Base-by-base conservation (phyloP, 1,140 invertebrate species). In the Gryllus bimaculatus region DNA sequence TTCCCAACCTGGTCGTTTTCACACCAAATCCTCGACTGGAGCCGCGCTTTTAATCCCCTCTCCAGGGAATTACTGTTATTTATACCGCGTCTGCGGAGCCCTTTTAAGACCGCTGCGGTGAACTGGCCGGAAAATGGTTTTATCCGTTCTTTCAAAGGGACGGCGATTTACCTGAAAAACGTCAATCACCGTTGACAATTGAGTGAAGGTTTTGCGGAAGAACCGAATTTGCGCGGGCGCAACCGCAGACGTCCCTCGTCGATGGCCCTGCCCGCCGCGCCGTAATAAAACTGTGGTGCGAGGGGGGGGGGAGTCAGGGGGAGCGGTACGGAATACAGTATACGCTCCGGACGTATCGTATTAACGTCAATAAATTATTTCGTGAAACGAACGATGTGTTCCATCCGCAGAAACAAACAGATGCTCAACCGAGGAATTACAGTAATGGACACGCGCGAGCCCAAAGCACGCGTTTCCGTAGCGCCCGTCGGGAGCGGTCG, bases 341-440 rank as follows among this genome's bases (percentile, higher is more conserved):
- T 39, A 39, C 26, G 26, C 26, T 39, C 26, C 54, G 54, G 18
- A 66, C 18, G 54, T 13, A 66, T 66, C 18, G 54, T 13, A 66
- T 66, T 66, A 66, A 66, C 54, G 18, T 66, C 54, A 66, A 66
- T 66, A 66, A 66, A 66, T 66, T 66, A 66, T 66, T 66, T 66
- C 18, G 54, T 18, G 10, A 7, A 66, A 18, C 54, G 54, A 66
- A 66, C 54, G 54, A 66, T 66, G 54, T 10, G 54, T 66, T 66
- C 54, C 54, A 18, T 66, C 54, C 54, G 54, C 54, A 66, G 54
- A 66, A 66, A 66, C 54, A 66, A 66, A 66, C 54, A 66, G 10
- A 13, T 66, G 54, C 18, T 7, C 18, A 10, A 66, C 54, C 54
- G 54, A 66, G 10, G 54, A 66, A 66, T 66, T 66, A 66, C 54